Percentiles rank a stretch among this genome's conserved stretches.
These are phyloP conservation scores for Athetis lepigone DNA, from an alignment of 2,888 invertebrate genomes.

Conservation along the genomic window DNA sequence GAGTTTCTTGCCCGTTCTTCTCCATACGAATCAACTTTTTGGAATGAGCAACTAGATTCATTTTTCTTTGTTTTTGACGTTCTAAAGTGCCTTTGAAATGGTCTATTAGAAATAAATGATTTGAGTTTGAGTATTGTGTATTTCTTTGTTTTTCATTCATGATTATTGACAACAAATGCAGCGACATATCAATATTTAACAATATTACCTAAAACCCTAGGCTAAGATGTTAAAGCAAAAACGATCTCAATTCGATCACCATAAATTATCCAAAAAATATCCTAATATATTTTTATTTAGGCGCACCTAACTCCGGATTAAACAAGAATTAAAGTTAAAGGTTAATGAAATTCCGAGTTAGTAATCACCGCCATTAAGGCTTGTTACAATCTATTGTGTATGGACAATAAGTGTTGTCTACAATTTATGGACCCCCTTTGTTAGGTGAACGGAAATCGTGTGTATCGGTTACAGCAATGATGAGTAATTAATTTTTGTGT, in stretches of 20 bases:
- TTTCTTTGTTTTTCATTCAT: no score
- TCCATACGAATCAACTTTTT: no score
- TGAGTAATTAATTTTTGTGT: slow-evolving; percentile 31
- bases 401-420: slow-evolving; percentile 78
- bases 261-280: slow-evolving; percentile 12
- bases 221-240: background rate
- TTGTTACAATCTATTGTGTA: slow-evolving; percentile 85
- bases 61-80: no score
- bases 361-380: slow-evolving; percentile 82
- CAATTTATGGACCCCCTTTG: slow-evolving; percentile 72
- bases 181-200: background rate
- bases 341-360: slow-evolving; percentile 83
- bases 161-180: no score
- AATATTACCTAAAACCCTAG: background rate
- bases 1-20: no score
- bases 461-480: slow-evolving; percentile 21
- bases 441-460: slow-evolving; percentile 29
- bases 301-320: slow-evolving; percentile 47
- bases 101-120: no score
- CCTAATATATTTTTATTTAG: slow-evolving; percentile 36
- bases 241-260: background rate
- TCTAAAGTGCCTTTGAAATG: no score
- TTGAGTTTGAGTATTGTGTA: no score
- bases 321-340: slow-evolving; percentile 61
- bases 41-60: no score